Evolutionary conservation across 1,140 invertebrate species (phyloP).

Genomic region (Drosophila tristis): DNA sequence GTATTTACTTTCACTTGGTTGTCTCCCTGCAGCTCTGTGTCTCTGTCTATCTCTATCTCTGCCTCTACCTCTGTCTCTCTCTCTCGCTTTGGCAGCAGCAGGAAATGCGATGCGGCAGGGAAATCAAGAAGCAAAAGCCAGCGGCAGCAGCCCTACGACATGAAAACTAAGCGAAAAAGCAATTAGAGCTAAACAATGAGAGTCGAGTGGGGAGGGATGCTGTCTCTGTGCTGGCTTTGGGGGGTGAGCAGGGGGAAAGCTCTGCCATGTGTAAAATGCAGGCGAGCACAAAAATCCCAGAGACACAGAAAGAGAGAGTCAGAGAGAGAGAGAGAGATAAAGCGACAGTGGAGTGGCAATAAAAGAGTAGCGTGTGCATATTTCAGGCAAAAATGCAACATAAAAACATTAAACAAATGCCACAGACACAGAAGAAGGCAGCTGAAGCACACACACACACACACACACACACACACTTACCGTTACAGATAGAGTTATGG

Average conservation of each 20-base stretch:
- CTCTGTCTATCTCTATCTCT: no score
- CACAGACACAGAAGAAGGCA: constrained; percentile 41
- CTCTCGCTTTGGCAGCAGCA: constrained; percentile 10
- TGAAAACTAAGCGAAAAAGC: constrained; percentile 75
- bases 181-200: constrained; percentile 72
- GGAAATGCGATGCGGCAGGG: constrained; percentile 62
- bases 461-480: constrained; percentile 11
- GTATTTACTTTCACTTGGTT: constrained; percentile 73
- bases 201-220: constrained; percentile 17
- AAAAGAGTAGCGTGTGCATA: constrained; percentile 71
- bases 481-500: neutral
- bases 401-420: constrained; percentile 80
- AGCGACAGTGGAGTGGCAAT: constrained; percentile 44
- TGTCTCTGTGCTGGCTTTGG: constrained; percentile 70
- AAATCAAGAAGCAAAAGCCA: constrained; percentile 60
- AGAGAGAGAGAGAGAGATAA: neutral
- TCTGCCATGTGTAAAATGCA: constrained; percentile 70
- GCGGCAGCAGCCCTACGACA: constrained; percentile 39
- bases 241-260: constrained; percentile 29
- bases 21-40: neutral
- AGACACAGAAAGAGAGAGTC: constrained; percentile 8
- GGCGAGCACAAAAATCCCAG: constrained; percentile 61
- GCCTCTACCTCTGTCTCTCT: no score
- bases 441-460: constrained; percentile 9
- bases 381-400: constrained; percentile 73